Evolutionary conservation across 2,113 vertebrate species (phyloP), one percentile per base, ranked within the genome.

Genomic region (Pseudorectes ferrugineus): DNA sequence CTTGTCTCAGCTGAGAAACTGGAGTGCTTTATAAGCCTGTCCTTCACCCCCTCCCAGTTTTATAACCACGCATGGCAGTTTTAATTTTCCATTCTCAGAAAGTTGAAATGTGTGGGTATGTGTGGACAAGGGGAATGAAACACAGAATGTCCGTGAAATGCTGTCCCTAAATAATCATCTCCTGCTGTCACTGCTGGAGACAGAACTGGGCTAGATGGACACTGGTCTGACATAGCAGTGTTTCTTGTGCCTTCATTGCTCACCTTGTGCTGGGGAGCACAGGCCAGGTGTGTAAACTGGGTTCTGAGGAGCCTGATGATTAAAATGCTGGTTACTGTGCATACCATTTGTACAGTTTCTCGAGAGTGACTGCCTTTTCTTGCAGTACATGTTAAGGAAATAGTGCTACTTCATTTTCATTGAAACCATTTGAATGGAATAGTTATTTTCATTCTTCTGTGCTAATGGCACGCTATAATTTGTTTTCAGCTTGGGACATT

Each of bases 171-270:
- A 66, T 51, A 57, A 65, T 18, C 31, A 26, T 80, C n/a, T 93
- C 7, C 7, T 6, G 13, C 26, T 61, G 36, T 79, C 12, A 2
- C 28, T 80, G n/a, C 51, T 17, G 24, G 46, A 65, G 79, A 36
- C 35, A 24, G 36, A 29, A 33, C 25, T 71, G 70, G 59, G 29
- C 6, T 31, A 7, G 29, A 7, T 36, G 55, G 65, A 20, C 13
- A 0, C 17, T 19, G 36, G 5, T 57, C 58, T 86, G 63, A 57
- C 2, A 2, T 5, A 57, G 46, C n/a, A 28, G 10, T 1, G 0
- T 57, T 90, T 71, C 48, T 73, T 24, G 4, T 57, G 58, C 35
- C 31, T 43, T 8, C 19, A 6, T 52, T 54, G 62, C 49, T 76
- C 23, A 21, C 24, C 13, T 61, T 65, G 28, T 29, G 83, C 9